phyloP scores from a whole-genome alignment of 2,113 vertebrate species.

The Grallaria varia region DNA sequence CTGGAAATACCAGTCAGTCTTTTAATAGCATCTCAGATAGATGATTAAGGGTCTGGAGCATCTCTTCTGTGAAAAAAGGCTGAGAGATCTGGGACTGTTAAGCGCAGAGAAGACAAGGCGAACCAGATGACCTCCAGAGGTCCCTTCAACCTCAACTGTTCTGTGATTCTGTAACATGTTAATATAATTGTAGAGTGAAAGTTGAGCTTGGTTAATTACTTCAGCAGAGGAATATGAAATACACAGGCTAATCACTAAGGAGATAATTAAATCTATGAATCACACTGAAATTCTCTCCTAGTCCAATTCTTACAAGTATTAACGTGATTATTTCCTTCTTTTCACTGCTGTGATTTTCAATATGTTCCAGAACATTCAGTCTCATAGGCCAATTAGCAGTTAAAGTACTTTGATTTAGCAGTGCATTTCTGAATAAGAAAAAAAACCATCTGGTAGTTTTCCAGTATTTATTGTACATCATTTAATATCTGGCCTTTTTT shows the following conservation, averaged over 20 bases:
- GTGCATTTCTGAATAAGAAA: neutral
- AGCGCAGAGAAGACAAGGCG: neutral
- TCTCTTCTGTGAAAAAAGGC: neutral
- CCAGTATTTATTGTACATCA: neutral
- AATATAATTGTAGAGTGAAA: neutral
- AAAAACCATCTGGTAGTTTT: neutral
- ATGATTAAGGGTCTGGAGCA: neutral
- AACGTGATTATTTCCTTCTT: constrained; percentile 13
- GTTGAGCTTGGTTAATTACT: constrained; percentile 2
- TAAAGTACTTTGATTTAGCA: constrained; percentile 2
- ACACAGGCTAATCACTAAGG: neutral
- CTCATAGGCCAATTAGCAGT: neutral
- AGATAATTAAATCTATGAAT: constrained; percentile 35
- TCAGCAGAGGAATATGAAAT: neutral
- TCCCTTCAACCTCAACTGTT: neutral
- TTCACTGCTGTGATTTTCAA: neutral
- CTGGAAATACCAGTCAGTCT: neutral
- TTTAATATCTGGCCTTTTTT: neutral
- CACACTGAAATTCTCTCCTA: neutral
- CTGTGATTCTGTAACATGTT: neutral
- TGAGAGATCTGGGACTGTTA: neutral
- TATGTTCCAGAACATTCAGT: constrained; percentile 20
- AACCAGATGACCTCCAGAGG: neutral
- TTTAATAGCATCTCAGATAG: neutral
- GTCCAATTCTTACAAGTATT: neutral